Percentiles rank a stretch among this genome's conserved stretches.
Conservation (phyloP, 2,888 invertebrate genomes). For the Trichopria drosophilae region DNA sequence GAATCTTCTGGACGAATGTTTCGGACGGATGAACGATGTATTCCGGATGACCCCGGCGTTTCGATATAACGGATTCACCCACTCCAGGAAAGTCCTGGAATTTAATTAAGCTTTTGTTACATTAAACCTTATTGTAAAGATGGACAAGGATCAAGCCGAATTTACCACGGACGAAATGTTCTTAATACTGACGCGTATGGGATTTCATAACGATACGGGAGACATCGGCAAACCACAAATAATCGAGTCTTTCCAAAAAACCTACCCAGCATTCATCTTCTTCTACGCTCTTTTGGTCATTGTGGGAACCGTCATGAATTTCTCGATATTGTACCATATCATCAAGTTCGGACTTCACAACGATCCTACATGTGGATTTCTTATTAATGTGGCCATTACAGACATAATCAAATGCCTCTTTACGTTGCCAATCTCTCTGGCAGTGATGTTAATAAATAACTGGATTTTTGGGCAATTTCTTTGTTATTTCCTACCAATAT, state of each 20-base stretch:
- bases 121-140: too few relatives aligned
- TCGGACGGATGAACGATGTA: too few relatives aligned
- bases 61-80: too few relatives aligned
- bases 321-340: slow-evolving; percentile 64
- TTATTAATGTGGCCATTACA: slow-evolving; percentile 69
- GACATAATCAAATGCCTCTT: slow-evolving; percentile 69
- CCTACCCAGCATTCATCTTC: slow-evolving; percentile 67
- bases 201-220: slow-evolving; percentile 55
- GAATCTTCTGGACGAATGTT: too few relatives aligned
- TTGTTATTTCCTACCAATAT: slow-evolving; percentile 73
- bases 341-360: slow-evolving; percentile 62
- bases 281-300: slow-evolving; percentile 65
- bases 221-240: slow-evolving; percentile 67
- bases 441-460: slow-evolving; percentile 70
- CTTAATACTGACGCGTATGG: too few relatives aligned
- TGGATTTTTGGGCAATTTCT: slow-evolving; percentile 74
- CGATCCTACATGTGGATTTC: slow-evolving; percentile 68
- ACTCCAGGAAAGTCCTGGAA: too few relatives aligned
- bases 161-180: too few relatives aligned
- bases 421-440: slow-evolving; percentile 70
- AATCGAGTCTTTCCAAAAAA: slow-evolving; percentile 62
- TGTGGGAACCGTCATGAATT: slow-evolving; percentile 64
- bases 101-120: too few relatives aligned
- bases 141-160: too few relatives aligned
- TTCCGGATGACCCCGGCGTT: too few relatives aligned